Evolutionary conservation across 1,140 invertebrate species (phyloP), one percentile per base, ranked within the genome.

Genomic region (Melitaea cinxia): DNA sequence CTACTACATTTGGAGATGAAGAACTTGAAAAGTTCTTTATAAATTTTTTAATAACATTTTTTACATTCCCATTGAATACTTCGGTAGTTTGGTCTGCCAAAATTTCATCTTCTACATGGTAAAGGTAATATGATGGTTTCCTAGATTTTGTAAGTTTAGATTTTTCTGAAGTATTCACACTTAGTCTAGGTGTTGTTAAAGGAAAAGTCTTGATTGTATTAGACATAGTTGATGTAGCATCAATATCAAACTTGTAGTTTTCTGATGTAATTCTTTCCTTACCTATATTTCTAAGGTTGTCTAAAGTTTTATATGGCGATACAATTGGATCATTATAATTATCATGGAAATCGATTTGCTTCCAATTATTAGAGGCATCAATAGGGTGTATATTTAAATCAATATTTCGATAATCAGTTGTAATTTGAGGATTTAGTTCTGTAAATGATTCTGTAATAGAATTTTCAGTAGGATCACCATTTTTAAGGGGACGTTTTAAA

Each of bases 71-170:
- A 57, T 75, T 86, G 62, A 88, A 80, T 60, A 88, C 69, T 79
- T 91, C 86, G 19, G 88, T 90, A 6, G 85, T 90, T 49, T 88
- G 83, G 68, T 90, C 81, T 7, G 80, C 68, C 26, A 82, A 39
- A 14, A 70, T 60, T 15, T 86, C 88, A 35, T 88, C 88, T 45
- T 77, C 75, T 24, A 88, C 50, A 21, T 73, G 73, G 59, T 90
- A 90, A 53, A 76, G 75, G 53, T 86, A 88, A 68, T 88, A 88
- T 6, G 85, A 80, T 1, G 83, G 73, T 58, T 84, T 83, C 23
- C 70, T 57, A 58, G 37, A 15, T 1, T 14, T n/a, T 1, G 12
- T 15, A 12, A 59, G 65, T 42, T 70, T 50, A 47, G 30, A 55
- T 52, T 73, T 78, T 54, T 79, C 62, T 60, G 49, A 67, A 62